A percentile compares a stretch with the other conserved stretches of the same genome.
Evolutionary conservation across 2,888 invertebrate species (phyloP).

Genomic region (Epicampocera succincta): DNA sequence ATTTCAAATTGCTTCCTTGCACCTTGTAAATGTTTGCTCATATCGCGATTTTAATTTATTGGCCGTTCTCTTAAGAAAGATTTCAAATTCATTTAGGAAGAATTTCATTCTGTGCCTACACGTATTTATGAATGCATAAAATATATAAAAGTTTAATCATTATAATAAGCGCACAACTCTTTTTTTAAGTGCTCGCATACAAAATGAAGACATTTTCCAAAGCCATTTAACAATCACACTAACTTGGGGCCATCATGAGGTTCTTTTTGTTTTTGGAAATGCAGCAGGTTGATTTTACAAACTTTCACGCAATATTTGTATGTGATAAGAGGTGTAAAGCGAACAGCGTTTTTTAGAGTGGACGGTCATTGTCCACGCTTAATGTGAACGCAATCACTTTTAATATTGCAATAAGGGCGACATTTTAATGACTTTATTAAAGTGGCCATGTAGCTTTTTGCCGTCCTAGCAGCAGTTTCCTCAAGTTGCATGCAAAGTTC

Average conservation of each 20-base stretch:
- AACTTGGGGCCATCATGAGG: constrained; percentile 11
- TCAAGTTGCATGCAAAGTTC: constrained; percentile 19
- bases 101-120: constrained; percentile 47
- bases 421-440: constrained; percentile 78
- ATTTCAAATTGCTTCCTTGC: constrained; percentile 80
- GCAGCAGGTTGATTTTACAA: constrained; percentile 27
- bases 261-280: not conserved
- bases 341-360: constrained; percentile 6
- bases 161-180: constrained; percentile 71
- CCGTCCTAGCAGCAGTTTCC: not conserved
- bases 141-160: constrained; percentile 65
- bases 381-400: constrained; percentile 77
- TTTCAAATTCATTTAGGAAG: constrained; percentile 48
- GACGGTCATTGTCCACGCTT: constrained; percentile 67
- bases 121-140: constrained; percentile 50
- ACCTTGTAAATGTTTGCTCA: constrained; percentile 73
- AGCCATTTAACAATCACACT: constrained; percentile 52
- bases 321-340: constrained; percentile 36
- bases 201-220: constrained; percentile 77
- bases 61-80: constrained; percentile 26
- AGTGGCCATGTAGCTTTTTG: constrained; percentile 52
- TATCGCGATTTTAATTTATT: constrained; percentile 35
- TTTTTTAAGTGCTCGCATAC: constrained; percentile 50
- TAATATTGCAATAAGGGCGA: constrained; percentile 79
- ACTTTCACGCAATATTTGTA: constrained; percentile 40